phyloP scores from a whole-genome alignment of 2,797 vertebrate genomes.

The Merluccius polli region DNA sequence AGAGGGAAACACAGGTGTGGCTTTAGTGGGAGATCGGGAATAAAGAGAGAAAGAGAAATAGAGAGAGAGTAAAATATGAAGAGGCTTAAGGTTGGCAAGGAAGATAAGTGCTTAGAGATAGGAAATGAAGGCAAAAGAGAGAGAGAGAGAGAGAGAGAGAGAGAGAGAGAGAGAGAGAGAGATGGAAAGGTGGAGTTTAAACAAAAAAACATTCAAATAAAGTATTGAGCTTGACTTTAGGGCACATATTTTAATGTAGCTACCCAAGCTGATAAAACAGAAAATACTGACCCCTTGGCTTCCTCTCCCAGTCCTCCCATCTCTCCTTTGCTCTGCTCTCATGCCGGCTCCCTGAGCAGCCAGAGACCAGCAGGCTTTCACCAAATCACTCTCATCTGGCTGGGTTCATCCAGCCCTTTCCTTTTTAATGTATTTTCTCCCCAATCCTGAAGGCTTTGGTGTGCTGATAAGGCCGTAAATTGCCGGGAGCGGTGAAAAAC shows the following conservation, averaged over 20 bases:
- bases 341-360: not conserved
- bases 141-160: constrained; percentile 3
- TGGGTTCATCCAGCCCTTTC: not conserved
- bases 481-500: not conserved
- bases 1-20: no score
- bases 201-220: not conserved
- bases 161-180: constrained; percentile 1
- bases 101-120: constrained; percentile 7
- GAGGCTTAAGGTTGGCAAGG: not conserved
- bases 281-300: constrained; percentile 6
- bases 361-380: not conserved
- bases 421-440: not conserved
- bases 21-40: not conserved
- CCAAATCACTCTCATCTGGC: not conserved
- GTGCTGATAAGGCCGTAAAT: not conserved
- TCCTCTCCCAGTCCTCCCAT: not conserved
- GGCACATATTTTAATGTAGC: constrained; percentile 28
- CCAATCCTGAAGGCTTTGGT: not conserved
- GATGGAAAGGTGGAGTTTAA: not conserved
- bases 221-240: constrained; percentile 25
- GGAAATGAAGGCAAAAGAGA: not conserved
- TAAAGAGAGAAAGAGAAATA: not conserved
- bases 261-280: constrained; percentile 40
- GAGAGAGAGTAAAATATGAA: not conserved
- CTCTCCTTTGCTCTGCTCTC: constrained; percentile 11